Base-by-base conservation (phyloP, 2,888 invertebrate genomes). In the Palloptera scutellata region DNA sequence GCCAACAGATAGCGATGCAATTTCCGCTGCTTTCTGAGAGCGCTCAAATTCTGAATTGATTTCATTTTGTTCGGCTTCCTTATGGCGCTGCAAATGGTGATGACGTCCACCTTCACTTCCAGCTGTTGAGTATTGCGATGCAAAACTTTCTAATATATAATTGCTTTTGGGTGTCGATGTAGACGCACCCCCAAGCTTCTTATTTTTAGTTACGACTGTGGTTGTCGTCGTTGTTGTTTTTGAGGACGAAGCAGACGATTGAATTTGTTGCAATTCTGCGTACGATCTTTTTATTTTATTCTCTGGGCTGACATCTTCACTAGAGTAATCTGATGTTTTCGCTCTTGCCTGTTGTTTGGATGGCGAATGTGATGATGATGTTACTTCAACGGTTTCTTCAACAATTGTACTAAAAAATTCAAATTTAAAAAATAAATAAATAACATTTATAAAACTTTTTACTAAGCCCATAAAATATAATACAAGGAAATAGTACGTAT, bases 251-350 rank as follows among this genome's bases (percentile, higher is more conserved):
- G 68, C 59, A 66, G 30, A 30, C 2, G 73, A 20, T 55, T 71
- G 64, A 70, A 74, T 69, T 59, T 72, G 68, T 64, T 71, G 57
- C 10, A 68, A 62, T 57, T 63, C 53, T 41, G 64, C 41, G 51
- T 30, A 30, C 30, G 69, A 43, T 19, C 45, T 68, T 69, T 73
- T 76, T 1, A 69, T 66, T 61, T 69, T 69, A 62, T 72, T 72
- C 57, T 79, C 79, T 20, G 84, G 81, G 54, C 80, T 80, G 30
- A 72, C 71, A 69, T 89, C 89, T 72, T 88, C 89, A 3, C 89
- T 89, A 3, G 79, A 88, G 77, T 89, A 89, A 79, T 89, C 89
- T 15, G 89, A 89, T 65, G 87, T 85, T 72, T 74, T 77, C 15
- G 73, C 70, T 73, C 73, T 73, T 51, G 42, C 71, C n/a, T 15